A percentile compares a stretch with the other conserved stretches of the same genome.
Conservation (phyloP, 2,888 invertebrate genomes). For the Odontocerum albicorne region DNA sequence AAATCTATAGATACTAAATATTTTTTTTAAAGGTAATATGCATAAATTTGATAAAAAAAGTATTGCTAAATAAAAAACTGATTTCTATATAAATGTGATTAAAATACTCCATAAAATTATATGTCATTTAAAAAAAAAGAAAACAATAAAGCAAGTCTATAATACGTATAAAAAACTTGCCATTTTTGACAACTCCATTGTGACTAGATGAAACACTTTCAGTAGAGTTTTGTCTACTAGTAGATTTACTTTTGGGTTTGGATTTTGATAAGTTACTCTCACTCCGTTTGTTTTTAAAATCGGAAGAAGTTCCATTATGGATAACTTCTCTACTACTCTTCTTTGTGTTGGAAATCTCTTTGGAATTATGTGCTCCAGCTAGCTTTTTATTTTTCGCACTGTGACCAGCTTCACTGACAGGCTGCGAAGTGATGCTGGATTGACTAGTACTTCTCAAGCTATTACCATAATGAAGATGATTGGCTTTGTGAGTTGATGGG, state of each 20-base stretch:
- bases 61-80: no score
- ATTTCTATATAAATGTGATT: no score
- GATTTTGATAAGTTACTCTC: constrained; percentile 31
- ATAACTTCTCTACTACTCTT: constrained; percentile 25
- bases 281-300: constrained; percentile 21
- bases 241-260: constrained; percentile 34
- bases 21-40: no score
- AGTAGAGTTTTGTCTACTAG: constrained; percentile 32
- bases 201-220: constrained; percentile 33
- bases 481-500: constrained; percentile 33
- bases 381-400: constrained; percentile 41
- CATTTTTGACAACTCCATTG: constrained; percentile 28
- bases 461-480: constrained; percentile 25
- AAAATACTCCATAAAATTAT: no score
- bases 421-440: constrained; percentile 44
- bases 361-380: constrained; percentile 36
- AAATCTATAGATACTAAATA: no score
- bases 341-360: constrained; percentile 26
- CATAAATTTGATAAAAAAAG: no score
- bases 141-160: no score
- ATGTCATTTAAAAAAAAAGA: no score
- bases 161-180: constrained; percentile 8
- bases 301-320: constrained; percentile 23
- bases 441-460: constrained; percentile 37
- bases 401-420: constrained; percentile 53